Evolutionary conservation across 2,888 invertebrate species (phyloP).

Genomic region (Mellilla xanthometata): DNA sequence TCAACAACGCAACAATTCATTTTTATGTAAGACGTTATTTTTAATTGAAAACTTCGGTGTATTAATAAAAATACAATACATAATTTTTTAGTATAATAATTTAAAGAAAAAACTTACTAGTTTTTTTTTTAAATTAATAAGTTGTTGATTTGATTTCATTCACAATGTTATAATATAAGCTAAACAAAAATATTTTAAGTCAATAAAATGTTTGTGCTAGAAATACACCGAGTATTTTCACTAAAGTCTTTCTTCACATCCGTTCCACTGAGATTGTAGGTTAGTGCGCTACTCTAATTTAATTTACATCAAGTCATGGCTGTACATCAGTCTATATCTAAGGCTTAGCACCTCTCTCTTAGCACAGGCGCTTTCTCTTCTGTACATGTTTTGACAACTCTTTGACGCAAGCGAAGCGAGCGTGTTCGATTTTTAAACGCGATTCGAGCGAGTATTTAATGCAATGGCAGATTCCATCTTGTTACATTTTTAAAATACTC

Average conservation of each 20-base stretch:
- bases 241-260: conserved; percentile 1
- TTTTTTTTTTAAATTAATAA: too few relatives aligned
- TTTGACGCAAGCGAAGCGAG: conserved; percentile 15
- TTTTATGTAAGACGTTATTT: conserved; percentile 39
- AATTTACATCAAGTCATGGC: conserved; percentile 69
- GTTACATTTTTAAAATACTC: too few relatives aligned
- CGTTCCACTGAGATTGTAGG: conserved; percentile 45
- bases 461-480: too few relatives aligned
- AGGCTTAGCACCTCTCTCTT: conserved; percentile 59
- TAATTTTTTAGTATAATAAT: neutral
- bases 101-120: too few relatives aligned
- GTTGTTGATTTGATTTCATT: too few relatives aligned
- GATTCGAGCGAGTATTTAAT: too few relatives aligned
- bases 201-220: neutral
- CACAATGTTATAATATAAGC: too few relatives aligned
- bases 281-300: conserved; percentile 44
- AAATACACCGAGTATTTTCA: conserved; percentile 21
- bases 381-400: conserved; percentile 25
- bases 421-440: neutral
- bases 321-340: conserved; percentile 75
- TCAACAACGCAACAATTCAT: conserved; percentile 74
- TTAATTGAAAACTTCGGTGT: conserved; percentile 37
- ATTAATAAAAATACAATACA: conserved; percentile 11
- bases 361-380: conserved; percentile 22
- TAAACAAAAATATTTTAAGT: too few relatives aligned